Base-by-base conservation (phyloP, 2,888 invertebrate genomes). In the Marasmarcha lunaedactyla region DNA sequence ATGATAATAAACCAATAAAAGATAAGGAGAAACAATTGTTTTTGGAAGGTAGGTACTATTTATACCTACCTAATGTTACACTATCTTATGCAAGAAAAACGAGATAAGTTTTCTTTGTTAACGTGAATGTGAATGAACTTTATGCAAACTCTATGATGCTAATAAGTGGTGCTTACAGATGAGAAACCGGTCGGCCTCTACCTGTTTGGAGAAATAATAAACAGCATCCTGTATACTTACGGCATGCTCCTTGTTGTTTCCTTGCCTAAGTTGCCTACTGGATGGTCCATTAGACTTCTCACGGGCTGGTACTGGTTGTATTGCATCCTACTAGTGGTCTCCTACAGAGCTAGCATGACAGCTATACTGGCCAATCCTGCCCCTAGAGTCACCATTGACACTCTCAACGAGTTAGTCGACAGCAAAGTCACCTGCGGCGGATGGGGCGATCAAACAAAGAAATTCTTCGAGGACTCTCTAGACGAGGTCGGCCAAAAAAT, bases 281-380 rank as follows among this genome's bases (percentile, higher is more conserved):
- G 90, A 11, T 94, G 94, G 93, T 90, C 94, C 0, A 77, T 94
- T 33, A 83, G 94, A 26, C 77, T 94, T 15, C 77, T 94, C 10
- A 93, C 93, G 1, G 94, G 94, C 0, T 94, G 93, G 90, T 94
- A 93, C 71, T 94, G 93, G 93, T 65, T 94, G 1, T 95, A 93
- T 60, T 92, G 92, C 55, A 88, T 93, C 44, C 77, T 94, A 2
- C 85, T 94, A 3, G 90, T 91, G 0, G 92, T 93, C 0, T 87
- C 91, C 0, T 95, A 95, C 61, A 77, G 90, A 55, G 94, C 94
- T 0, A 93, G 93, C 52, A 90, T 94, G 87, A 94, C 93, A 0
- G 93, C 94, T 0, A 92, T 92, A 39, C 72, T 94, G 36, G 92
- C 94, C 0, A 90, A 90, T 63, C 93, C 94, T 15, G 85, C 88